phyloP scores from a whole-genome alignment of 2,888 invertebrate genomes.

The Yponomeuta sedellus region DNA sequence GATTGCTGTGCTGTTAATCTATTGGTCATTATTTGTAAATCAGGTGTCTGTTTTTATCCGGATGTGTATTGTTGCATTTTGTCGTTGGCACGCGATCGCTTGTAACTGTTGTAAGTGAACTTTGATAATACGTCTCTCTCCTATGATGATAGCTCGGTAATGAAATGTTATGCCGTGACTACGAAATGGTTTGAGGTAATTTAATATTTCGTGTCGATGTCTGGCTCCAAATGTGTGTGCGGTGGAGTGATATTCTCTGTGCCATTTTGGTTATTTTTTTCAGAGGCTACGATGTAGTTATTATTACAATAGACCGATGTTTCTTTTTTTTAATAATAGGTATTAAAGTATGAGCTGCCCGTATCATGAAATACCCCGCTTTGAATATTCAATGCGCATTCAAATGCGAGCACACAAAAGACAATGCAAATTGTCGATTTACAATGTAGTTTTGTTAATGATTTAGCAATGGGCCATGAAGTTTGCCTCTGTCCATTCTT shows the following conservation, averaged over 20 bases:
- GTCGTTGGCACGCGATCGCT: conserved; percentile 42
- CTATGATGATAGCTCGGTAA: conserved; percentile 11
- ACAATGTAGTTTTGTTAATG: background rate
- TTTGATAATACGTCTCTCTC: conserved; percentile 15
- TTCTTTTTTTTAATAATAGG: background rate
- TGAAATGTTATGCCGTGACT: conserved; percentile 12
- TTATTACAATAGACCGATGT: background rate
- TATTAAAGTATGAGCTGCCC: background rate
- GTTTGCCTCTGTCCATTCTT: background rate
- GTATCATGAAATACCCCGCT: background rate
- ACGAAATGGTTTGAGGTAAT: conserved; percentile 4
- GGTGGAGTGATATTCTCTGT: background rate
- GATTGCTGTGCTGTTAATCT: conserved; percentile 42
- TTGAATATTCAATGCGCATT: background rate
- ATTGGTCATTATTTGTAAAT: conserved; percentile 68
- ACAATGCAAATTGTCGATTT: background rate
- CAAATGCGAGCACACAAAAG: background rate
- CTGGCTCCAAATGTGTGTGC: background rate
- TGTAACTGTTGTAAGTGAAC: conserved; percentile 21
- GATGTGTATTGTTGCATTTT: conserved; percentile 28
- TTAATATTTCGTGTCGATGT: background rate
- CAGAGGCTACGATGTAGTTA: background rate
- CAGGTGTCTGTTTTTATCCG: conserved; percentile 38
- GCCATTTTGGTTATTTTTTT: background rate
- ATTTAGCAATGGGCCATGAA: background rate